Evolutionary conservation across 2,113 vertebrate genomes (phyloP).

Genomic region (Piaya cayana): DNA sequence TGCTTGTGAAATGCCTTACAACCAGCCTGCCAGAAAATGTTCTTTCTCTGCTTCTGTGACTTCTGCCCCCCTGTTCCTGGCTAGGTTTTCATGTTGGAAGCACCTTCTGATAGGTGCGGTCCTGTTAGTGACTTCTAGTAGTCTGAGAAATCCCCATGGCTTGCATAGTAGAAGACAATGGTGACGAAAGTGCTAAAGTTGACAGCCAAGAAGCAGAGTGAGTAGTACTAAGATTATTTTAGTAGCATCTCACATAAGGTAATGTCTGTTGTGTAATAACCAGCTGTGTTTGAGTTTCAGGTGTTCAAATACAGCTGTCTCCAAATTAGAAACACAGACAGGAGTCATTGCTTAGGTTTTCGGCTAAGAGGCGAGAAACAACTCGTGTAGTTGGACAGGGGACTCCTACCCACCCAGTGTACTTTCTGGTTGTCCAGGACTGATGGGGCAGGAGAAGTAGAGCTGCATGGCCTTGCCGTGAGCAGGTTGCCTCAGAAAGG

Average conservation of each 20-base stretch:
- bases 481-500: background rate
- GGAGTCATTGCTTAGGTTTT: background rate
- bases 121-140: background rate
- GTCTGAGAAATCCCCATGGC: background rate
- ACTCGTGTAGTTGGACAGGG: background rate
- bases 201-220: background rate
- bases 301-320: background rate
- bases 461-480: background rate
- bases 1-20: slow-evolving; percentile 48
- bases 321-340: background rate
- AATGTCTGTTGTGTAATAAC: background rate
- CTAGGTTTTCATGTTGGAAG: background rate
- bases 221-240: background rate
- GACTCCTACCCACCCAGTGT: accelerated
- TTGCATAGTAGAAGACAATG: background rate
- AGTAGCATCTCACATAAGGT: background rate
- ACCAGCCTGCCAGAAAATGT: slow-evolving; percentile 24
- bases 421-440: background rate
- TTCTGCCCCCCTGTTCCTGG: background rate
- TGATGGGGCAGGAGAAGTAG: background rate
- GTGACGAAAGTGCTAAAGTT: background rate
- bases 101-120: background rate
- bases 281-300: background rate
- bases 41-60: background rate
- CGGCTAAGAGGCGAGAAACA: background rate